phyloP scores from a whole-genome alignment of 2,888 invertebrate species.

The Nephrocerus scutellatus region DNA sequence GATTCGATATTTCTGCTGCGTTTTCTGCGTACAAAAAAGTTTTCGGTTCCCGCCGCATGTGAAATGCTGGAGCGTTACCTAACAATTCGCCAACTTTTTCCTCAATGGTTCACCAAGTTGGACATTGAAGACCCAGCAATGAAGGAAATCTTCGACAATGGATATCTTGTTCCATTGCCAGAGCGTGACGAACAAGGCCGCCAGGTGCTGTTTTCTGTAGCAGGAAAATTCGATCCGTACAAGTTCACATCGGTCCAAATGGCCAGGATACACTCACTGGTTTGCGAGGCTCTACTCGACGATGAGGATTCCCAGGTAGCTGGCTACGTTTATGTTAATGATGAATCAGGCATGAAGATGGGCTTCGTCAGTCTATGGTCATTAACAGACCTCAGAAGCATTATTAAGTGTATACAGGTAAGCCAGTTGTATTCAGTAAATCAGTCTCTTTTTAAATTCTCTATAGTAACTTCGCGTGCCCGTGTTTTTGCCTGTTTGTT shows the following conservation, averaged over 20 bases:
- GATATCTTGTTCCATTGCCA: slow-evolving; percentile 67
- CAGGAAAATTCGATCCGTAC: slow-evolving; percentile 72
- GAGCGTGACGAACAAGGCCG: slow-evolving; percentile 70
- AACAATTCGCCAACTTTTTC: slow-evolving; percentile 74
- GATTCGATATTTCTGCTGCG: slow-evolving; percentile 75
- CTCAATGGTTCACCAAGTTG: slow-evolving; percentile 77
- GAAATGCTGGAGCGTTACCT: slow-evolving; percentile 83
- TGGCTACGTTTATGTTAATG: slow-evolving; percentile 78
- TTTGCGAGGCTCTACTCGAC: slow-evolving; percentile 77
- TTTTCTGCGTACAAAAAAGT: slow-evolving; percentile 81
- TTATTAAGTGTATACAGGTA: slow-evolving; percentile 72
- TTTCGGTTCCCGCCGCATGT: slow-evolving; percentile 76
- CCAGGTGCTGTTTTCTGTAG: slow-evolving; percentile 70
- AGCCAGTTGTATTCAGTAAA: slow-evolving; percentile 37
- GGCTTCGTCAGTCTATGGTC: slow-evolving; percentile 78
- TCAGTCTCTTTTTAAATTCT: too few relatives aligned
- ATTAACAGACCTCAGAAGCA: slow-evolving; percentile 66
- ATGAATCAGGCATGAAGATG: slow-evolving; percentile 76
- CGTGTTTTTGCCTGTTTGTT: too few relatives aligned
- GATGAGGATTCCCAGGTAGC: slow-evolving; percentile 77
- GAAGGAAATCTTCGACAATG: slow-evolving; percentile 71
- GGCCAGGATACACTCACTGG: slow-evolving; percentile 76
- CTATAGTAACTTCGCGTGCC: too few relatives aligned
- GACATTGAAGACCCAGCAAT: slow-evolving; percentile 73
- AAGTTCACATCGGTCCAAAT: slow-evolving; percentile 73